Evolutionary conservation across 2,113 vertebrate species (phyloP).

Genomic region (Leiothrix lutea): DNA sequence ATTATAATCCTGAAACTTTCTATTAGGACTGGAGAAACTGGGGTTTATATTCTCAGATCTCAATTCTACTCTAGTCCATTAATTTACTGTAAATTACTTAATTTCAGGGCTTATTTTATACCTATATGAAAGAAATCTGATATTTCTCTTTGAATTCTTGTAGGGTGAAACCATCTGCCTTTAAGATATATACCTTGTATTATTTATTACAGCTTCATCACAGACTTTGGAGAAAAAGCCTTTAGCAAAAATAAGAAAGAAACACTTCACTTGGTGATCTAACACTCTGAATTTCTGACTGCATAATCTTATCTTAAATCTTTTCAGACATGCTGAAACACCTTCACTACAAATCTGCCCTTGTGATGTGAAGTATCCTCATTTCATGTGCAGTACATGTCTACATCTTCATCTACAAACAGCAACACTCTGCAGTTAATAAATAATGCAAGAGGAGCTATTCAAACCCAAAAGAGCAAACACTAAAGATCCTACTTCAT

Average conservation of each 20-base stretch:
- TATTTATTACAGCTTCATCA: background rate
- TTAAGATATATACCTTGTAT: background rate
- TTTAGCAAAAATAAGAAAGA: background rate
- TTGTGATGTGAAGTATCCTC: background rate
- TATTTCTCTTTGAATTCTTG: background rate
- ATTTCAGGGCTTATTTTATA: background rate
- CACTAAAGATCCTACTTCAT: background rate
- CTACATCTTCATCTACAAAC: background rate
- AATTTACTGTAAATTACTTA: background rate
- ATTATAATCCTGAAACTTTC: background rate
- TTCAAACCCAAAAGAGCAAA: background rate
- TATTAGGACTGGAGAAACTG: background rate
- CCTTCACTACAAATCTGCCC: background rate
- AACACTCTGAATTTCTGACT: background rate
- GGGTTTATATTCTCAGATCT: background rate
- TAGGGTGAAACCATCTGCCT: background rate
- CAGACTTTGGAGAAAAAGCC: background rate
- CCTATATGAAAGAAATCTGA: background rate
- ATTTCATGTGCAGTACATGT: background rate
- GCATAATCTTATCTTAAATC: background rate
- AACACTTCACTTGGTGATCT: background rate
- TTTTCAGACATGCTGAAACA: background rate
- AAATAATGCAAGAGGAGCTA: background rate
- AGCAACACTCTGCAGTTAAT: background rate
- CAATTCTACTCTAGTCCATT: background rate